Percentiles rank a stretch among this genome's conserved stretches.
Conservation (phyloP, 1,140 invertebrate species). For the Sycophaga agraensis region DNA sequence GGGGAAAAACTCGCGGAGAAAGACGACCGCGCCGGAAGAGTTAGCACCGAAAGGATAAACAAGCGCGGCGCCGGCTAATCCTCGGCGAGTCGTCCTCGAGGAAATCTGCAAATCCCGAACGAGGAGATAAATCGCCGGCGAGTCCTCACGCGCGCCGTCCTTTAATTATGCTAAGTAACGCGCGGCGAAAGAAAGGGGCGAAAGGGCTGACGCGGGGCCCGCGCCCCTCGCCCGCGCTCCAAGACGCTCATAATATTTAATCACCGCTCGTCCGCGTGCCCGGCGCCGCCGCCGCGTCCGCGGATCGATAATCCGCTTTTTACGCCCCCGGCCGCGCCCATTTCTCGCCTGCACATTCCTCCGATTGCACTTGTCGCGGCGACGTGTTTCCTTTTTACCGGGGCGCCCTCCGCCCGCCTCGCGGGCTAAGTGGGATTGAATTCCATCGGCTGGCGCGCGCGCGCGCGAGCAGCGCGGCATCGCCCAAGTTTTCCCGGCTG, state of each 20-base stretch:
- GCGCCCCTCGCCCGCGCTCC: slow-evolving; percentile 37
- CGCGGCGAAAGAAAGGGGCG: not conserved
- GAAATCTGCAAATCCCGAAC: slow-evolving; percentile 17
- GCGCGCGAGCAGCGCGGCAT: too few species aligned
- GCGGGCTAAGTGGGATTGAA: too few species aligned
- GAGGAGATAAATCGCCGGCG: slow-evolving; percentile 12
- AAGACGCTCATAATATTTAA: slow-evolving; percentile 59
- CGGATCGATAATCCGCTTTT: slow-evolving; percentile 39
- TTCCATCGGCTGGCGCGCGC: too few species aligned
- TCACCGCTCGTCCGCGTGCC: slow-evolving; percentile 50
- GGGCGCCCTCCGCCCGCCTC: too few species aligned
- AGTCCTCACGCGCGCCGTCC: slow-evolving; percentile 34
- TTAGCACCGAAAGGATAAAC: not conserved
- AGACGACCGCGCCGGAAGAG: not conserved
- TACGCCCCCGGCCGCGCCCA: not conserved
- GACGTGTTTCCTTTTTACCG: too few species aligned
- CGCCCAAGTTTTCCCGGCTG: too few species aligned
- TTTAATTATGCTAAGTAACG: slow-evolving; percentile 59
- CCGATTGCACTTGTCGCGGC: too few species aligned
- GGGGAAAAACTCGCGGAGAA: not conserved
- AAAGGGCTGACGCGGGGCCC: slow-evolving; percentile 26
- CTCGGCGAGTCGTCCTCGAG: not conserved
- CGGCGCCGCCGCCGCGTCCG: slow-evolving; percentile 5
- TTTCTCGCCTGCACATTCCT: not conserved
- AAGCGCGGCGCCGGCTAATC: not conserved